Percentiles rank a stretch among this genome's conserved stretches.
These are phyloP conservation scores for Pantala flavescens DNA, from an alignment of 1,140 invertebrate genomes.

Conservation along the genomic window DNA sequence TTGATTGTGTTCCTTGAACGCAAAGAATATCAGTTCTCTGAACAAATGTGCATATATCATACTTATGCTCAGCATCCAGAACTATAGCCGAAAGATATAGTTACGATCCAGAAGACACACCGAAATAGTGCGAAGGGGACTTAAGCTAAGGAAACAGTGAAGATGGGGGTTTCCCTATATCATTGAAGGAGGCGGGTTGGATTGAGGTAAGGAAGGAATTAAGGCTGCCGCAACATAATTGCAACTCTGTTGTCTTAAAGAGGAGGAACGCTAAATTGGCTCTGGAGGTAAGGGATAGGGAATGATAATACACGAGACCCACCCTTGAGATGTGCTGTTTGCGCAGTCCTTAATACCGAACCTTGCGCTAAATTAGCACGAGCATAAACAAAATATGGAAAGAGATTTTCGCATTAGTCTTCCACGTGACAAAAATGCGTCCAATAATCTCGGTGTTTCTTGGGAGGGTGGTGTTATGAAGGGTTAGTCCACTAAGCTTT, in stretches of 20 bases:
- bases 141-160: not conserved
- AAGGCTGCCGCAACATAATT: not conserved
- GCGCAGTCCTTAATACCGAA: not conserved
- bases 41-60: too few species aligned
- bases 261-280: not conserved
- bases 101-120: not conserved
- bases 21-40: too few species aligned
- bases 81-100: too few species aligned
- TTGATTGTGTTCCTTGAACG: too few species aligned
- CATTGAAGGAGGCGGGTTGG: not conserved
- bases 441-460: too few species aligned
- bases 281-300: not conserved
- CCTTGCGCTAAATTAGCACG: not conserved
- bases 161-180: not conserved
- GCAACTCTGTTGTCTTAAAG: not conserved
- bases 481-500: too few species aligned
- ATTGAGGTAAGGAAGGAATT: constrained; percentile 9
- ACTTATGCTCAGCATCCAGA: too few species aligned
- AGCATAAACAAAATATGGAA: not conserved
- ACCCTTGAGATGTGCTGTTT: not conserved
- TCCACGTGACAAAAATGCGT: not conserved
- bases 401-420: not conserved
- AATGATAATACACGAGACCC: not conserved
- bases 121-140: not conserved
- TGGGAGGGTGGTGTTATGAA: too few species aligned